These are phyloP conservation scores for Plecturocebus donacophilus DNA, from an alignment of 2,113 vertebrate genomes.

Conservation along the genomic window DNA sequence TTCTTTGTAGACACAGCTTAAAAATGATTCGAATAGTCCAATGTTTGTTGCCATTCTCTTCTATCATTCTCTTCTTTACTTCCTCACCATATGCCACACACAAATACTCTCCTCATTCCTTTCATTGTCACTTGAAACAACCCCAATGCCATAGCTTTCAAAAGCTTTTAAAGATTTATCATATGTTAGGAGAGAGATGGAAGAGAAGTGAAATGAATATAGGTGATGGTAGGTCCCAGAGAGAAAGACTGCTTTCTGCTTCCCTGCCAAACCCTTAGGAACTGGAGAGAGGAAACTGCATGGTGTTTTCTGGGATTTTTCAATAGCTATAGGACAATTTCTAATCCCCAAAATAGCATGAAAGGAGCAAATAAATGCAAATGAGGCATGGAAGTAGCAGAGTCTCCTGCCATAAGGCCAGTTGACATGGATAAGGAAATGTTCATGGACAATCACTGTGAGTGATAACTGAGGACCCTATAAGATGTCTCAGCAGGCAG, in stretches of 20 bases:
- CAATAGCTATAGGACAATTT: neutral
- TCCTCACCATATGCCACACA: neutral
- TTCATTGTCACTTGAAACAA: neutral
- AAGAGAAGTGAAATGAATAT: neutral
- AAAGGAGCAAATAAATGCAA: neutral
- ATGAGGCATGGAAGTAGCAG: neutral
- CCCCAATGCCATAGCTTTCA: accelerated
- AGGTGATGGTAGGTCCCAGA: neutral
- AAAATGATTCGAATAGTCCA: neutral
- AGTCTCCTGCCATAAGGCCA: neutral
- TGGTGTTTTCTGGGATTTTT: neutral
- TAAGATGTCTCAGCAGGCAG: neutral
- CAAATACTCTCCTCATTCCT: neutral
- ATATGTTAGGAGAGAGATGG: neutral
- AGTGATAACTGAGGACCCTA: neutral
- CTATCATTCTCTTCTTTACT: neutral
- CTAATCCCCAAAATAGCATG: neutral
- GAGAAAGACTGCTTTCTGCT: neutral
- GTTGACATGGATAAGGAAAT: neutral
- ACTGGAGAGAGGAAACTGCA: neutral
- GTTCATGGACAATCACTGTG: neutral
- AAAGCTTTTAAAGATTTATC: neutral
- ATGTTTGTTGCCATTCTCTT: neutral
- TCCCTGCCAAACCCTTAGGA: neutral
- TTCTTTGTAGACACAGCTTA: neutral